Evolutionary conservation across 2,888 invertebrate species (phyloP).

Genomic region (Leucophenga maculata): DNA sequence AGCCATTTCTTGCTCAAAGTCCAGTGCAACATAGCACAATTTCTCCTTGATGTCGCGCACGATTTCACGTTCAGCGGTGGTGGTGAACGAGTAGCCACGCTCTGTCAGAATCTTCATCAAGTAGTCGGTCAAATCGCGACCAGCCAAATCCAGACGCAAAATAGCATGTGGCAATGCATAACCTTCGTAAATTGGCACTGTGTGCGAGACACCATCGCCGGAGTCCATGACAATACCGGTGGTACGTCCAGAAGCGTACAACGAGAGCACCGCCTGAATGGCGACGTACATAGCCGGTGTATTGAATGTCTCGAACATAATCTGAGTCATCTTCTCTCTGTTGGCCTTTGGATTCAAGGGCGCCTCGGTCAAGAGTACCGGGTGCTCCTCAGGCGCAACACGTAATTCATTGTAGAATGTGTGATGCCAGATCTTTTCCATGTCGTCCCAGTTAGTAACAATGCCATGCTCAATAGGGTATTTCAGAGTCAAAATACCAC

Average conservation of each 20-base stretch:
- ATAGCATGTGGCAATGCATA: conserved; percentile 95
- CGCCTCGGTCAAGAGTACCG: conserved; percentile 89
- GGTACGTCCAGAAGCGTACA: conserved; percentile 96
- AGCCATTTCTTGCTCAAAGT: conserved; percentile 95
- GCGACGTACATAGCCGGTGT: conserved; percentile 95
- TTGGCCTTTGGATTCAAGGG: conserved; percentile 92
- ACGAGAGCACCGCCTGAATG: conserved; percentile 92
- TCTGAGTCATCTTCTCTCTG: conserved; percentile 92
- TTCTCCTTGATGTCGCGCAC: conserved; percentile 96
- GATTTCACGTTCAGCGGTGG: conserved; percentile 94
- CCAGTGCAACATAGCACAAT: conserved; percentile 90
- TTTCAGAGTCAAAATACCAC: conserved; percentile 93
- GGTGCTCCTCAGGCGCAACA: conserved; percentile 95
- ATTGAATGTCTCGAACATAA: conserved; percentile 95
- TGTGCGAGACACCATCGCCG: conserved; percentile 97
- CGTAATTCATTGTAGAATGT: conserved; percentile 98
- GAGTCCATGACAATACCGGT: conserved; percentile 97
- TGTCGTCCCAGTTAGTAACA: conserved; percentile 98
- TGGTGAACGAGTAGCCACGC: conserved; percentile 92
- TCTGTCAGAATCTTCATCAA: conserved; percentile 95
- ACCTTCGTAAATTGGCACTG: conserved; percentile 96
- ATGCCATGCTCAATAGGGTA: conserved; percentile 98
- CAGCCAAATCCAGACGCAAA: conserved; percentile 92
- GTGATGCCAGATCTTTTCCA: conserved; percentile 99
- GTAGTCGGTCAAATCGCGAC: conserved; percentile 93